Conservation (phyloP, 2,888 invertebrate species). For the Drosophila hamatofila region DNA sequence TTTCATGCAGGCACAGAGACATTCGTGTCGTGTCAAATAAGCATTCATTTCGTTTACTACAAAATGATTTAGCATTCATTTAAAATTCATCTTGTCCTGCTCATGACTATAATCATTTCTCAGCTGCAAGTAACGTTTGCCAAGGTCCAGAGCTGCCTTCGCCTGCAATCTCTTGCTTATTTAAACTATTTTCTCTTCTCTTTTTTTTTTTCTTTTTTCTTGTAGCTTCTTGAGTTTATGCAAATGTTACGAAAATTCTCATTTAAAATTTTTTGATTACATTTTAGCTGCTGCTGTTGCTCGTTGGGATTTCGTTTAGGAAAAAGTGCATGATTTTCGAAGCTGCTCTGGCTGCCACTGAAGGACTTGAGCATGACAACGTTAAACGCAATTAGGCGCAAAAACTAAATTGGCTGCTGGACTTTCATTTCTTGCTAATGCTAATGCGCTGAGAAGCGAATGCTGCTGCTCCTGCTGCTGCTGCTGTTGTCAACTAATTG, state of each 20-base stretch:
- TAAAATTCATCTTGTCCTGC: conserved; percentile 20
- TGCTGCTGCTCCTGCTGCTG: conserved; percentile 1
- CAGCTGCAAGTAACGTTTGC: conserved; percentile 11
- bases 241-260: conserved; percentile 59
- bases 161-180: conserved; percentile 22
- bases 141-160: conserved; percentile 36
- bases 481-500: conserved; percentile 47
- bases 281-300: conserved; percentile 36
- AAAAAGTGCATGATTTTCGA: conserved; percentile 42
- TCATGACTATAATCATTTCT: conserved; percentile 25
- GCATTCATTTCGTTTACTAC: conserved; percentile 13
- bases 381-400: conserved; percentile 37
- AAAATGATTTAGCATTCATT: conserved; percentile 33
- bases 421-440: conserved; percentile 16
- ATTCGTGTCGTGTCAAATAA: conserved; percentile 15
- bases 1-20: conserved; percentile 4
- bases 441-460: conserved; percentile 27
- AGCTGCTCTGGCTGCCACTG: not conserved
- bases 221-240: conserved; percentile 51
- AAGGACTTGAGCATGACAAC: conserved; percentile 12
- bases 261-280: conserved; percentile 62
- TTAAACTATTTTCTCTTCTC: not conserved
- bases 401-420: conserved; percentile 27
- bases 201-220: not conserved
- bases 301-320: conserved; percentile 31